Evolutionary conservation across 2,113 vertebrate genomes (phyloP).

Genomic region (Spilogale gracilis): DNA sequence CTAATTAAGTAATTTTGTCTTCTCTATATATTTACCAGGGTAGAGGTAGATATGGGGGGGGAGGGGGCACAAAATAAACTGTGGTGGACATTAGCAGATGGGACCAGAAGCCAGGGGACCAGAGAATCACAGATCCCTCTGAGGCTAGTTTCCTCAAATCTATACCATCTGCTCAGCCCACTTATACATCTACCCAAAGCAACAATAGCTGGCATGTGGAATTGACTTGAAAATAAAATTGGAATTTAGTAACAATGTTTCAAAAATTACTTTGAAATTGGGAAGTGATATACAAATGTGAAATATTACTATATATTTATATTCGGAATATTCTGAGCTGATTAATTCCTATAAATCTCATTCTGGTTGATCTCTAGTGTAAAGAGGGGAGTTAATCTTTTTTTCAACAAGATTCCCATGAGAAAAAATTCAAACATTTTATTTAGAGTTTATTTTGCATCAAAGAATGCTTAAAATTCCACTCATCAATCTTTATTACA

Average conservation of each 20-base stretch:
- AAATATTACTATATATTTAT: conserved; percentile 18
- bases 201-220: neutral
- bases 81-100: neutral
- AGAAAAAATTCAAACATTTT: conserved; percentile 19
- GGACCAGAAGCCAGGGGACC: neutral
- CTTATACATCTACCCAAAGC: neutral
- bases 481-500: neutral
- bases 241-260: neutral
- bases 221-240: neutral
- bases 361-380: neutral
- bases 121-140: neutral
- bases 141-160: neutral
- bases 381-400: neutral
- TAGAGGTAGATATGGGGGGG: neutral
- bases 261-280: neutral
- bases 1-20: neutral
- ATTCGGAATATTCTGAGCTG: neutral
- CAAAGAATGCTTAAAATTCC: conserved; percentile 25
- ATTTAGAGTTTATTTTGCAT: neutral
- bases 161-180: neutral
- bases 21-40: neutral
- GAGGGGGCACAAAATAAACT: fast-evolving
- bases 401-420: neutral
- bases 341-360: neutral
- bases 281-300: neutral